A percentile compares a stretch with the other conserved stretches of the same genome.
These are phyloP conservation scores for Camptogramma bilineatum DNA, from an alignment of 2,888 invertebrate species.

Conservation along the genomic window DNA sequence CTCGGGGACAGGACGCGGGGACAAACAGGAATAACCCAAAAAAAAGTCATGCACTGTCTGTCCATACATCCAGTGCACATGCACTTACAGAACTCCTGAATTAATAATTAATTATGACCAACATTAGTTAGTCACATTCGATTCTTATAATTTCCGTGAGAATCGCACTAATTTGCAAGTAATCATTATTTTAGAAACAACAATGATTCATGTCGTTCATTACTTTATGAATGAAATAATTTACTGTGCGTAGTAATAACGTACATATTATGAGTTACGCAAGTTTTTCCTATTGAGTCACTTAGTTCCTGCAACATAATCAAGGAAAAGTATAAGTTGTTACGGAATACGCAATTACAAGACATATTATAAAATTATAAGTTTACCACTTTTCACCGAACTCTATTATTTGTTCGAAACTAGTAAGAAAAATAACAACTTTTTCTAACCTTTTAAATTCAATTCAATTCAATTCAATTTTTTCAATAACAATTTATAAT, in stretches of 20 bases:
- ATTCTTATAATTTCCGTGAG: conserved; percentile 39
- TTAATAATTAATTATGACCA: conserved; percentile 26
- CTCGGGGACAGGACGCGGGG: no score
- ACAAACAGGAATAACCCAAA: no score
- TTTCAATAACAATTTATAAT: no score
- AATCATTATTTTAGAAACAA: conserved; percentile 30
- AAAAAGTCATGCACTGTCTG: conserved; percentile 3
- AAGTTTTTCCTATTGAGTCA: conserved; percentile 48
- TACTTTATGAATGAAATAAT: conserved; percentile 37
- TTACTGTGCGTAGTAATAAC: conserved; percentile 29
- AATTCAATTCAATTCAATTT: no score
- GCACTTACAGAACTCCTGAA: conserved; percentile 23
- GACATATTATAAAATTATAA: neutral
- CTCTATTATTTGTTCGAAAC: no score
- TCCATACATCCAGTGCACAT: conserved; percentile 15
- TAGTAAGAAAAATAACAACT: no score
- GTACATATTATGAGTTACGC: conserved; percentile 22
- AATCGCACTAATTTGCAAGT: conserved; percentile 34
- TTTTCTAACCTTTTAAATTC: no score
- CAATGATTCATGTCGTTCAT: conserved; percentile 42
- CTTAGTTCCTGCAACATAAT: conserved; percentile 33
- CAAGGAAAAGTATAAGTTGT: conserved; percentile 21
- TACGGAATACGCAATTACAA: conserved; percentile 8
- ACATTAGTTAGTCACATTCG: conserved; percentile 37
- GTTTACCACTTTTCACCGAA: no score